These are phyloP conservation scores for Scotopteryx bipunctaria DNA, from an alignment of 2,888 invertebrate genomes.

Conservation along the genomic window DNA sequence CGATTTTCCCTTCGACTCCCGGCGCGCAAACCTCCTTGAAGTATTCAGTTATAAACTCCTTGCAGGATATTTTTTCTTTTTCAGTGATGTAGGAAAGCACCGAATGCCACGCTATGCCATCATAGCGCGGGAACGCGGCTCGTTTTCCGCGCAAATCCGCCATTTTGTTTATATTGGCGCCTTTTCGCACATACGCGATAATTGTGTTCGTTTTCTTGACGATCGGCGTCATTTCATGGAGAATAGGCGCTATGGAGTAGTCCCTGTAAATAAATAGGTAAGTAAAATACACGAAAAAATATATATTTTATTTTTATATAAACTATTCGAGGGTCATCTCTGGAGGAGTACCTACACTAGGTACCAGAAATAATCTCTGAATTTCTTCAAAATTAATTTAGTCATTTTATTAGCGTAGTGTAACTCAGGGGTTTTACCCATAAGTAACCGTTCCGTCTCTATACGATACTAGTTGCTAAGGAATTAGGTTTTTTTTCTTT, in stretches of 20 bases:
- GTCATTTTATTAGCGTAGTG: too few relatives aligned
- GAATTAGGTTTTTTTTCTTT: too few relatives aligned
- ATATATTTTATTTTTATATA: too few relatives aligned
- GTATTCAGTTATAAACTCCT: constrained; percentile 76
- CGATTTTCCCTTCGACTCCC: constrained; percentile 47
- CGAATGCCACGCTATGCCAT: constrained; percentile 88
- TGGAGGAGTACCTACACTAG: too few relatives aligned
- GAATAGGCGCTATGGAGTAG: constrained; percentile 80
- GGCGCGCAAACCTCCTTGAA: constrained; percentile 88
- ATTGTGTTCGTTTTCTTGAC: constrained; percentile 84
- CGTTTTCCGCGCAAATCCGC: constrained; percentile 87
- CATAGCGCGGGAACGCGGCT: constrained; percentile 92
- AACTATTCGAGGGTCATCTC: too few relatives aligned
- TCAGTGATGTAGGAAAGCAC: constrained; percentile 72
- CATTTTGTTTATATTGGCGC: constrained; percentile 82
- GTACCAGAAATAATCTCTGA: too few relatives aligned
- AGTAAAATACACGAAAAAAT: neutral
- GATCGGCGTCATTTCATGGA: constrained; percentile 85
- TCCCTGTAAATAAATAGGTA: constrained; percentile 67
- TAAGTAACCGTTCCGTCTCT: too few relatives aligned
- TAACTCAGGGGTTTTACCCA: too few relatives aligned
- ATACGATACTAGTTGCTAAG: too few relatives aligned
- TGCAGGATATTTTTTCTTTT: constrained; percentile 68
- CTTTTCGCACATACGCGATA: constrained; percentile 86
- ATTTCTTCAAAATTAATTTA: too few relatives aligned